Evolutionary conservation across 2,113 vertebrate species (phyloP).

Genomic region (Tiliqua scincoides): DNA sequence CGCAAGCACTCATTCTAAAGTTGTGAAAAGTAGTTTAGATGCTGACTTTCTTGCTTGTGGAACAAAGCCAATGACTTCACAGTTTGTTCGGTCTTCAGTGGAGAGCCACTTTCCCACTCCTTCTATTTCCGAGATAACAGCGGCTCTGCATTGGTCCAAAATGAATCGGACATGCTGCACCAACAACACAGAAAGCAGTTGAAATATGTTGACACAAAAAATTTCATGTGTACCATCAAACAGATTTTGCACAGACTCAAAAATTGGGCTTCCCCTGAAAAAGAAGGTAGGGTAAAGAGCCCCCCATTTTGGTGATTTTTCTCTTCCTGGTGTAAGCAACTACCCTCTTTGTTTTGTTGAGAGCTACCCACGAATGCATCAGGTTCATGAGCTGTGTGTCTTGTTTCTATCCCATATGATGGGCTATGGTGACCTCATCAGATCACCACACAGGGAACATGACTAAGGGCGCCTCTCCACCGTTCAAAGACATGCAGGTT

Average conservation of each 20-base stretch:
- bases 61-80: slow-evolving; percentile 80
- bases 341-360: too few species aligned
- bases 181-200: background rate
- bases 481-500: too few species aligned
- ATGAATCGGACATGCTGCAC: slow-evolving; percentile 83
- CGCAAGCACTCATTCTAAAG: background rate
- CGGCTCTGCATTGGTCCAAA: slow-evolving; percentile 81
- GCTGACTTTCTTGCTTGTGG: slow-evolving; percentile 79
- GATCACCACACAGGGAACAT: too few species aligned
- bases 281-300: background rate
- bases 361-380: too few species aligned
- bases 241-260: too few species aligned
- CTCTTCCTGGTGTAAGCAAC: too few species aligned
- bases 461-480: too few species aligned
- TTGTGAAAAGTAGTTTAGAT: background rate
- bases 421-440: too few species aligned
- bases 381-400: background rate
- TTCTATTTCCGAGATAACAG: slow-evolving; percentile 80
- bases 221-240: background rate
- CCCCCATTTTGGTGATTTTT: too few species aligned
- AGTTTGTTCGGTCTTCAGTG: slow-evolving; percentile 81
- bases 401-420: too few species aligned
- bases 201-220: background rate
- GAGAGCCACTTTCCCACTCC: slow-evolving; percentile 85
- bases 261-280: too few species aligned